These are phyloP conservation scores for Pristionchus maxplancki DNA, from an alignment of 2,888 invertebrate genomes.

Conservation along the genomic window DNA sequence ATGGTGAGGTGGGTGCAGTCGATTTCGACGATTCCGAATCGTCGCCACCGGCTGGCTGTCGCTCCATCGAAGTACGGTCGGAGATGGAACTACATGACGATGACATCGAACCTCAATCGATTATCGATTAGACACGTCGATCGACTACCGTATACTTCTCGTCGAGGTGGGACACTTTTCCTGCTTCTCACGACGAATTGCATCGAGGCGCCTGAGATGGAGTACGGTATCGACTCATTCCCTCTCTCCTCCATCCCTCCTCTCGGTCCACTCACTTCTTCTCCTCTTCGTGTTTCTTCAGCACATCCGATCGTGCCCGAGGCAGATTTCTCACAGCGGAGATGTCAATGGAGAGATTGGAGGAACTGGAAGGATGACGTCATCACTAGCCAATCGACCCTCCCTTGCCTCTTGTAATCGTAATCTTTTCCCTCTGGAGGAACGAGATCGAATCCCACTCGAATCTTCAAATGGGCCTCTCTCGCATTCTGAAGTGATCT, in stretches of 20 bases:
- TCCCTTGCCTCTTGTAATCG: slow-evolving; percentile 6
- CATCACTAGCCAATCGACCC: background rate
- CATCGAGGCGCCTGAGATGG: background rate
- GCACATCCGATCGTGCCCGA: background rate
- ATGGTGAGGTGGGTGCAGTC: background rate
- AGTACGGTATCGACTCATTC: background rate
- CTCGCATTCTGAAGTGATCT: slow-evolving; percentile 8
- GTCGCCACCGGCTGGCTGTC: slow-evolving; percentile 21
- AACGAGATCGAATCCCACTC: slow-evolving; percentile 10
- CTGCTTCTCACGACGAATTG: slow-evolving; percentile 7
- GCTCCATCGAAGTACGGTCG: background rate
- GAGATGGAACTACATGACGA: slow-evolving; percentile 7
- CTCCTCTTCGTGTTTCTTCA: slow-evolving; percentile 14
- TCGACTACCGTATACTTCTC: slow-evolving; percentile 15
- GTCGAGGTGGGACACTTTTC: slow-evolving; percentile 1
- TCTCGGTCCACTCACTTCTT: background rate
- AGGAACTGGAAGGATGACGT: background rate
- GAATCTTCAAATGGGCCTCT: background rate
- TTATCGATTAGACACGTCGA: background rate
- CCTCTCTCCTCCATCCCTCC: background rate
- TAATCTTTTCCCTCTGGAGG: slow-evolving; percentile 24
- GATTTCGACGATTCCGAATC: background rate
- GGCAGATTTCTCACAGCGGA: background rate
- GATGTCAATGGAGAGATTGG: background rate
- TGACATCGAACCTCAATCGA: background rate